Evolutionary conservation across 2,888 invertebrate species (phyloP).

Genomic region (Philereme vetulata): DNA sequence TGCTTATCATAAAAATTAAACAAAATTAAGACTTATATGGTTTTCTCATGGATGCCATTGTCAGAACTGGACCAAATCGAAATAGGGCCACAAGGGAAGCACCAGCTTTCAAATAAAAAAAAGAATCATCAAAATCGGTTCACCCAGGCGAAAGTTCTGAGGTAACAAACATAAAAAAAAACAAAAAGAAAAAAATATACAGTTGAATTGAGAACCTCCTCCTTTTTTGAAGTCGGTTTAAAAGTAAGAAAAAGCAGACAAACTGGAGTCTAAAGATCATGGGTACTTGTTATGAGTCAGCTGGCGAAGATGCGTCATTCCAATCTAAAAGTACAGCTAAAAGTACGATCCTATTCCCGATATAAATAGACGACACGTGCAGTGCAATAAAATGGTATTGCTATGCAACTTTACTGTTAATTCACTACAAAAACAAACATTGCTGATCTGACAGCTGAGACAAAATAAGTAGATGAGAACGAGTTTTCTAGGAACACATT

Average conservation of each 20-base stretch:
- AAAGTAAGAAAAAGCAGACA: neutral
- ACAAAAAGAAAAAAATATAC: too few relatives aligned
- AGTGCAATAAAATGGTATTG: slow-evolving; percentile 7
- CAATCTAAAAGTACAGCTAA: slow-evolving; percentile 1
- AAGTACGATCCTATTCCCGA: neutral
- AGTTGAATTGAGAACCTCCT: too few relatives aligned
- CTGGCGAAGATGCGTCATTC: slow-evolving; percentile 13
- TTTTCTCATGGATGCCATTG: too few relatives aligned
- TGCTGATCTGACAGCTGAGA: slow-evolving; percentile 9
- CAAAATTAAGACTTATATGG: too few relatives aligned
- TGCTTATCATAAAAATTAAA: too few relatives aligned
- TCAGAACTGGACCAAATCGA: too few relatives aligned
- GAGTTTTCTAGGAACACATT: slow-evolving; percentile 5
- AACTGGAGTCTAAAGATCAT: slow-evolving; percentile 11
- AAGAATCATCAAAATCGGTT: too few relatives aligned
- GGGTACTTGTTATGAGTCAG: slow-evolving; percentile 11
- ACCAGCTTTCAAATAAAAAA: too few relatives aligned
- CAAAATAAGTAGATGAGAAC: neutral
- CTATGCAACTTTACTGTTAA: slow-evolving; percentile 1
- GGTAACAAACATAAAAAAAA: too few relatives aligned
- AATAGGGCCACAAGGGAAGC: too few relatives aligned
- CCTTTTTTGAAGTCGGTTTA: too few relatives aligned
- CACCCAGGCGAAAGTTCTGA: too few relatives aligned
- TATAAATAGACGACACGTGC: slow-evolving; percentile 9
- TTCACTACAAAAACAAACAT: slow-evolving; percentile 12